These are phyloP conservation scores for Watsonalla binaria DNA, from an alignment of 2,888 invertebrate genomes.

Conservation along the genomic window DNA sequence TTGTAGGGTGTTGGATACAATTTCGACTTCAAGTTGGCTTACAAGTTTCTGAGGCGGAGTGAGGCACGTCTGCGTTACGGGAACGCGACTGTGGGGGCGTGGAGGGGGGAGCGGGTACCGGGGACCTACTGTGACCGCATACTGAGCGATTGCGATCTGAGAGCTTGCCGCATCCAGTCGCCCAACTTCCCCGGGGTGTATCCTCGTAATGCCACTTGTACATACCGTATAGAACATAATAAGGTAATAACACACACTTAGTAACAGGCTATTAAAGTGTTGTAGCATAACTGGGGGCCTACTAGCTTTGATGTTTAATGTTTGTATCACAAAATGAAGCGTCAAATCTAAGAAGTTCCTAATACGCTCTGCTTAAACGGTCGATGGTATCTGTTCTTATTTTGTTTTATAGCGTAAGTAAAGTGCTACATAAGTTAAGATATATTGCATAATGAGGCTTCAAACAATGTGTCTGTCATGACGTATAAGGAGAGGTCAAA, in stretches of 20 bases:
- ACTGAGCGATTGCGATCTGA: slow-evolving; percentile 86
- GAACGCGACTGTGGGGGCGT: slow-evolving; percentile 84
- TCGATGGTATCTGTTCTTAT: no score
- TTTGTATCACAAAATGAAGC: no score
- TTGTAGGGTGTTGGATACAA: slow-evolving; percentile 85
- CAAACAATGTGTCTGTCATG: no score
- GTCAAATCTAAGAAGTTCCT: no score
- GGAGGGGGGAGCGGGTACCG: slow-evolving; percentile 86
- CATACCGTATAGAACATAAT: slow-evolving; percentile 84
- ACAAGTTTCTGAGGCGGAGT: slow-evolving; percentile 87
- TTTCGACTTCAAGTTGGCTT: slow-evolving; percentile 90
- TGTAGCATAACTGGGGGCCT: no score
- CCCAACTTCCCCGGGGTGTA: slow-evolving; percentile 95
- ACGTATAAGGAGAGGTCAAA: no score
- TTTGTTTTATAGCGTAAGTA: no score
- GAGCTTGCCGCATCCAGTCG: slow-evolving; percentile 86
- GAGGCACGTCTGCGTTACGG: slow-evolving; percentile 89
- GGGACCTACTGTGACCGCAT: slow-evolving; percentile 90
- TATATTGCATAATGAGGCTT: no score
- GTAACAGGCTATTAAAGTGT: background rate
- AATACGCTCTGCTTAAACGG: no score
- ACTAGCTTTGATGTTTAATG: no score
- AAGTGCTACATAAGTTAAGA: no score
- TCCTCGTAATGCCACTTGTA: slow-evolving; percentile 91
- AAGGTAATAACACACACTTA: slow-evolving; percentile 46